These are phyloP conservation scores for Mactra quadrangularis DNA, from an alignment of 1,140 invertebrate species.

Conservation along the genomic window DNA sequence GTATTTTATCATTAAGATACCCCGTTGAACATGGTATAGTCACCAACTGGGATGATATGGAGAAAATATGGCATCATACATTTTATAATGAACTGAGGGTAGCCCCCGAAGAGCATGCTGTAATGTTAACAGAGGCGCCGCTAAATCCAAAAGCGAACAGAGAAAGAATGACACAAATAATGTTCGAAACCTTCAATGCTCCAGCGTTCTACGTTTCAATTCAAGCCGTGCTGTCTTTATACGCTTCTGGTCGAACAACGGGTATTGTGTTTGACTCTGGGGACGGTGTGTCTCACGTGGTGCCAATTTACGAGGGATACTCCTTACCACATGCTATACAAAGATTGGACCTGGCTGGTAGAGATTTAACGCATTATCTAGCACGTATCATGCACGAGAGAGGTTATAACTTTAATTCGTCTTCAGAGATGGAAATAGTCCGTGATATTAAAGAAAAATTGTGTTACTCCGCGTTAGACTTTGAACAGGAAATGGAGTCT, in stretches of 20 bases:
- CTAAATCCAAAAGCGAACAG: conserved; percentile 80
- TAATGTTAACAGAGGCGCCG: conserved; percentile 79
- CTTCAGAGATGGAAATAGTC: conserved; percentile 68
- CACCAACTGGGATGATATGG: too few species aligned
- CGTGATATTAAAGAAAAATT: conserved; percentile 75
- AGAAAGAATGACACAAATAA: conserved; percentile 86
- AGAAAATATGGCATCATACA: too few species aligned
- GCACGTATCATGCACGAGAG: conserved; percentile 98
- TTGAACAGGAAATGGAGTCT: conserved; percentile 96
- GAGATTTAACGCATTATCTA: conserved; percentile 97
- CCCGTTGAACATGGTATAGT: conserved; percentile 97
- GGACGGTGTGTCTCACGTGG: conserved; percentile 96
- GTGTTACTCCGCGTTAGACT: conserved; percentile 82
- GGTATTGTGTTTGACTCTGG: too few species aligned
- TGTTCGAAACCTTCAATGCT: too few species aligned
- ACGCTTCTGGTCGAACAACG: conserved; percentile 97
- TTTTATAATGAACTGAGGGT: too few species aligned
- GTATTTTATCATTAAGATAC: conserved; percentile 89
- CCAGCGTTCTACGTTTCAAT: conserved; percentile 97
- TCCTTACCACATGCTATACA: conserved; percentile 91
- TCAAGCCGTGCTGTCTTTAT: conserved; percentile 95
- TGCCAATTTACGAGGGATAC: conserved; percentile 93
- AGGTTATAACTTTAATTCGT: conserved; percentile 97
- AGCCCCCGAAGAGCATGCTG: too few species aligned
- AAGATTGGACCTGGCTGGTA: conserved; percentile 94